Base-by-base conservation (phyloP, 2,888 invertebrate genomes). In the Papilio protenor region DNA sequence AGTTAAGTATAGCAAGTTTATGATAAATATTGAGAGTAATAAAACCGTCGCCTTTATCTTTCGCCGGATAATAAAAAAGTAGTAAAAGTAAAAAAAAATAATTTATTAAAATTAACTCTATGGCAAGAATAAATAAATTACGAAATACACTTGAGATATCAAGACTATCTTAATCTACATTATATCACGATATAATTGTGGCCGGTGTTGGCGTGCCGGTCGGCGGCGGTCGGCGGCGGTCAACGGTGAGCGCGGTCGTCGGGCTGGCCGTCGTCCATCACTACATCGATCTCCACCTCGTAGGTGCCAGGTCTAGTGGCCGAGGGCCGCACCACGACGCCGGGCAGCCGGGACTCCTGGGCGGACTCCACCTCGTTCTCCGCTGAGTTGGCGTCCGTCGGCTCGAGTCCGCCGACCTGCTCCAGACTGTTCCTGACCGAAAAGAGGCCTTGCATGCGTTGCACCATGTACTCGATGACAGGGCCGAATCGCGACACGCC, bases 371-470 rank as follows among this genome's bases (percentile, higher is more conserved):
- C 94, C 82, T 95, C 94, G 57, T 95, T 95, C 72, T 94, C 91
- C 4, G 93, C 90, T 18, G 91, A 88, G 80, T 77, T 49, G 52
- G 70, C 49, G 8, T 92, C 91, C 27, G 87, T 88, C 33, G 89
- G 70, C 8, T 83, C 81, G 23, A 66, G 64, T 4, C 59, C 52
- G 73, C 70, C 52, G 81, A 81, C 16, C 79, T 81, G 95, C 85
- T 96, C 95, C 81, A 95, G 95, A 40, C 96, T 95, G 75, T 95
- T 90, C 83, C 96, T 96, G n/a, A 96, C 95, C 0, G 97, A 97
- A 91, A 96, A 96, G 82, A 96, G 94, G 0, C 96, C 95, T 89
- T 97, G 97, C 75, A 97, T 95, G 71, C 96, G 95, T 86, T 97
- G 97, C 10, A 97, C 95, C 61, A 97, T 87, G 82, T 95, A 95